Conservation (phyloP, 2,113 vertebrate genomes). For the Maylandia zebra region DNA sequence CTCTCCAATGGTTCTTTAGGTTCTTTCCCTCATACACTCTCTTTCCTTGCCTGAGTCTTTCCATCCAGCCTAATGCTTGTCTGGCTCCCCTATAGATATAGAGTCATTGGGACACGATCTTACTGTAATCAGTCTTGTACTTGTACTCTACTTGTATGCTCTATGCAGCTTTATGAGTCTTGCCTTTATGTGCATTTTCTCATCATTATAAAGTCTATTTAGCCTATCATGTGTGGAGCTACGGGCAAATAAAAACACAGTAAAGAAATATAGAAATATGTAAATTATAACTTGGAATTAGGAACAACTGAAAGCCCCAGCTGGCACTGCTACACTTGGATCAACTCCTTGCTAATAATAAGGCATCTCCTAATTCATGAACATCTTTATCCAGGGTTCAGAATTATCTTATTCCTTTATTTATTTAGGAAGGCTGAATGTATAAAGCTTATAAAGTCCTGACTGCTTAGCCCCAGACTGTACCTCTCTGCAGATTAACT, state of each 20-base stretch:
- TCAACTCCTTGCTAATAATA: neutral
- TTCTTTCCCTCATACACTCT: slow-evolving; percentile 63
- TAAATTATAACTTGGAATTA: neutral
- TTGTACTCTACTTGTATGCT: neutral
- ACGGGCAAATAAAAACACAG: neutral
- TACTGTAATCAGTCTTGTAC: neutral
- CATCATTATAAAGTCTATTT: neutral
- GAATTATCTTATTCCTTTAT: neutral
- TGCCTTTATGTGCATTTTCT: neutral
- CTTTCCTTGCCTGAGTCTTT: slow-evolving; percentile 16
- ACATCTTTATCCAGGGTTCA: neutral
- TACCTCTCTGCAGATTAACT: neutral
- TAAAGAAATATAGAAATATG: neutral
- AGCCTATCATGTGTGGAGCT: neutral
- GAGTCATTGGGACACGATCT: neutral
- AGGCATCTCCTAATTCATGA: neutral
- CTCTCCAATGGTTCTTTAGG: slow-evolving; percentile 62
- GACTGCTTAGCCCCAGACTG: neutral
- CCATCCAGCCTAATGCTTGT: neutral
- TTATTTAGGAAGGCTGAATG: neutral
- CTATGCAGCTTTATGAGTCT: neutral
- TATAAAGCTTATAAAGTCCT: neutral
- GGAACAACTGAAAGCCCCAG: neutral
- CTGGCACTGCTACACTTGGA: neutral
- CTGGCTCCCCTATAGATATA: neutral